These are phyloP conservation scores for Phallusia fumigata DNA, from an alignment of 23 tunicate genomes.

Conservation along the genomic window DNA sequence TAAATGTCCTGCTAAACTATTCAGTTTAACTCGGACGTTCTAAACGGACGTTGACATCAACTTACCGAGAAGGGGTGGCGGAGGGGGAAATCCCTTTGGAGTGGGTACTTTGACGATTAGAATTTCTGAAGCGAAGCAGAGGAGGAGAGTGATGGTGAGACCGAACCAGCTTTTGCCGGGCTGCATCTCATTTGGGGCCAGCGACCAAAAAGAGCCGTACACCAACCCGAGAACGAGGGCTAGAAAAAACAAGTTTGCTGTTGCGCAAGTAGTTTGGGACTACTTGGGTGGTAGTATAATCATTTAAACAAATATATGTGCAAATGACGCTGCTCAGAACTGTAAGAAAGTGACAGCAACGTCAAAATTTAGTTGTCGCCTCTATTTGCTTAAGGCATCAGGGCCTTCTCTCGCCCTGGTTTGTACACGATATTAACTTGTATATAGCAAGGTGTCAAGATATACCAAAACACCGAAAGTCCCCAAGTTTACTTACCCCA, in stretches of 20 bases:
- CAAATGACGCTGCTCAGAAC: too few species aligned
- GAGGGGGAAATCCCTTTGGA: slow-evolving; percentile 60
- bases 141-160: slow-evolving; percentile 51
- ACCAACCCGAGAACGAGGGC: slow-evolving; percentile 29
- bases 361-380: too few species aligned
- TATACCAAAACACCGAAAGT: too few species aligned
- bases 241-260: slow-evolving; percentile 2
- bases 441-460: too few species aligned
- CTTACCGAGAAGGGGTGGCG: slow-evolving; percentile 70
- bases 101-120: slow-evolving; percentile 78
- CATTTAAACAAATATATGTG: too few species aligned
- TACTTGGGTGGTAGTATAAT: not conserved
- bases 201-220: slow-evolving; percentile 57
- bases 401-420: too few species aligned
- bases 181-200: slow-evolving; percentile 44
- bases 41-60: not conserved
- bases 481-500: slow-evolving; percentile 58
- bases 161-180: slow-evolving; percentile 57
- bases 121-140: slow-evolving; percentile 64
- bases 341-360: too few species aligned
- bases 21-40: too few species aligned
- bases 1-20: too few species aligned
- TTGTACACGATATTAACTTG: too few species aligned
- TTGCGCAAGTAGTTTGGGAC: too few species aligned
- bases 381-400: too few species aligned